A percentile compares a stretch with the other conserved stretches of the same genome.
Evolutionary conservation across 2,797 vertebrate species (phyloP).

Genomic region (Chelidonichthys spinosus): DNA sequence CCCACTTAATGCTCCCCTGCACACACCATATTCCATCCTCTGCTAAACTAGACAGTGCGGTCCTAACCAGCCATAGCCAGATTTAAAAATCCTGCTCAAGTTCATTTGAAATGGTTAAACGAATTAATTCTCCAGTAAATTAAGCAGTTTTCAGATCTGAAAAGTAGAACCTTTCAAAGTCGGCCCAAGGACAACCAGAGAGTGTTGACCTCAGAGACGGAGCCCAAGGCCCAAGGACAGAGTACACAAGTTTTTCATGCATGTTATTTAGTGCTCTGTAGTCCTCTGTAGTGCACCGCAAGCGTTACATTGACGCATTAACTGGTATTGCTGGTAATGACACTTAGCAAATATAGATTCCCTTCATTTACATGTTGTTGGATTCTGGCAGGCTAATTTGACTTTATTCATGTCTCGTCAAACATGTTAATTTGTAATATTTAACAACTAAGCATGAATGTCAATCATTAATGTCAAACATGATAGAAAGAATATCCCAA

Average conservation of each 20-base stretch:
- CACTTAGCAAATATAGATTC: conserved; percentile 15
- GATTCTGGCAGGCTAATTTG: conserved; percentile 14
- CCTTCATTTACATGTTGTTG: conserved; percentile 7
- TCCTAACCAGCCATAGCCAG: conserved; percentile 43
- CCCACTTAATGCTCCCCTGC: conserved; percentile 75
- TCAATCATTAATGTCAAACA: conserved; percentile 54
- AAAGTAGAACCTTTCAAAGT: conserved; percentile 54
- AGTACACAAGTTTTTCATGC: conserved; percentile 14
- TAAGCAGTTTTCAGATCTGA: conserved; percentile 33
- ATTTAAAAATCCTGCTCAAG: conserved; percentile 53
- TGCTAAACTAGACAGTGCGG: conserved; percentile 58
- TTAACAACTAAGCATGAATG: conserved; percentile 47
- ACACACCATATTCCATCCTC: conserved; percentile 70
- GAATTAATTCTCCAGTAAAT: conserved; percentile 43
- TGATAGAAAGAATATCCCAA: conserved; percentile 46
- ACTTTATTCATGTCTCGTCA: conserved; percentile 29
- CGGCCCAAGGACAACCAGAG: conserved; percentile 42
- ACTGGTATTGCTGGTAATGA: conserved; percentile 13
- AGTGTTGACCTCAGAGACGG: conserved; percentile 34
- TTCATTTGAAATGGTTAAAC: conserved; percentile 41
- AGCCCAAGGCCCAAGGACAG: conserved; percentile 22
- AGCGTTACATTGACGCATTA: conserved; percentile 14
- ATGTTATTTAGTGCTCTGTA: conserved; percentile 20
- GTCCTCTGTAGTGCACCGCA: conserved; percentile 4
- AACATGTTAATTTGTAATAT: conserved; percentile 47